A percentile compares a stretch with the other conserved stretches of the same genome.
phyloP scores from a whole-genome alignment of 2,888 invertebrate species.

The Drosophila histrio region DNA sequence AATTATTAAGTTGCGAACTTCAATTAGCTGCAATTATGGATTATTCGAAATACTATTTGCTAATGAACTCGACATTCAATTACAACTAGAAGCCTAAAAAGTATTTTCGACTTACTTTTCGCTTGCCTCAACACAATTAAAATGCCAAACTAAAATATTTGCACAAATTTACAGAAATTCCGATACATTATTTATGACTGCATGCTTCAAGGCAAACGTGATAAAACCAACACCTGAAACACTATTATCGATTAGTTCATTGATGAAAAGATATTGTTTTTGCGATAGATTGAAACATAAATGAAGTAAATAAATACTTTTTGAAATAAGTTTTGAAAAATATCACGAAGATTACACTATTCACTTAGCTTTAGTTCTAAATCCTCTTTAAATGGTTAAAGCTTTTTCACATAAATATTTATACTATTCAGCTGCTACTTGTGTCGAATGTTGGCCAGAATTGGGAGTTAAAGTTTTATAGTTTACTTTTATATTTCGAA shows the following conservation, averaged over 20 bases:
- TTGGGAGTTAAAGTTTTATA: neutral
- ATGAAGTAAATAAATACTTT: too few species aligned
- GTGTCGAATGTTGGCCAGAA: neutral
- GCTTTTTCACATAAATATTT: too few species aligned
- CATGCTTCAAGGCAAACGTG: neutral
- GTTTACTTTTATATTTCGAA: neutral
- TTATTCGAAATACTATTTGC: neutral
- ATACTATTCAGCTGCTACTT: neutral
- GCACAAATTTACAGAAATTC: neutral
- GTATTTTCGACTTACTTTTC: neutral
- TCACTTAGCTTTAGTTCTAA: too few species aligned
- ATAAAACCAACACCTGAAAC: too few species aligned
- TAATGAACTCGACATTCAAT: neutral
- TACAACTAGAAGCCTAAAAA: neutral
- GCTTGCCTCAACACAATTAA: neutral
- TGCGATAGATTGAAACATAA: too few species aligned
- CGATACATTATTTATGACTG: neutral
- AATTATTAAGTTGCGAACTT: neutral
- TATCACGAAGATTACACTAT: too few species aligned
- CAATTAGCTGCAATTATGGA: neutral
- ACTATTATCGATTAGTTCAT: too few species aligned
- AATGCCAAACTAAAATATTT: neutral
- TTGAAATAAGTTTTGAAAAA: too few species aligned
- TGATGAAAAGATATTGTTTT: too few species aligned
- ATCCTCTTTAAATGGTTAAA: too few species aligned